These are phyloP conservation scores for Ageneiosus marmoratus DNA, from an alignment of 2,113 vertebrate species.

Conservation along the genomic window DNA sequence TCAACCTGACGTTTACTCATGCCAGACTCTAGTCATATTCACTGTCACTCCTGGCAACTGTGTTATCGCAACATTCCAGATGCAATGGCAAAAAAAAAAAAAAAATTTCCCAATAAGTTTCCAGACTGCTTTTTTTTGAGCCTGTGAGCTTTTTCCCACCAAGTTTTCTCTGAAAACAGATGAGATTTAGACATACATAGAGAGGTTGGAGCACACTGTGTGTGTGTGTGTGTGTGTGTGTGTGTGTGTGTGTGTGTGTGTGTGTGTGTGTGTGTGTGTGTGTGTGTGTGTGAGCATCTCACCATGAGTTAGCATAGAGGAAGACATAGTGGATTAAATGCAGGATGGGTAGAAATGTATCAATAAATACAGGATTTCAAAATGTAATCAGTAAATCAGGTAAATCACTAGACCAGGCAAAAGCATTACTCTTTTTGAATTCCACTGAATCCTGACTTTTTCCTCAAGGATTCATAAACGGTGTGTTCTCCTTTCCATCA, in stretches of 20 bases:
- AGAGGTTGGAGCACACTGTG: not conserved
- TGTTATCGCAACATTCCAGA: conserved; percentile 68
- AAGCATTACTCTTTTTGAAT: not conserved
- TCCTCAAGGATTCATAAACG: no score
- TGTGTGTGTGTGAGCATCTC: not conserved
- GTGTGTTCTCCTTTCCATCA: no score
- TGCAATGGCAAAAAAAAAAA: conserved; percentile 21
- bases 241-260: not conserved
- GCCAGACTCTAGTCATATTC: conserved; percentile 58
- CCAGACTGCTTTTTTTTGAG: not conserved
- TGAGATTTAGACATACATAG: not conserved
- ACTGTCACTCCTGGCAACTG: conserved; percentile 62
- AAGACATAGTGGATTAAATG: not conserved
- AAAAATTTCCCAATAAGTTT: conserved; percentile 1
- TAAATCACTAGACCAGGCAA: not conserved
- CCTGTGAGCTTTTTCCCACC: not conserved
- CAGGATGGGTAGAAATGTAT: not conserved
- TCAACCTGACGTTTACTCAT: conserved; percentile 66
- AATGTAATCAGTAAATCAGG: not conserved
- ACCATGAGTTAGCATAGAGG: not conserved
- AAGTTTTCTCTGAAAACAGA: not conserved
- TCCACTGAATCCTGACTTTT: not conserved
- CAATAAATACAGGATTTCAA: not conserved
- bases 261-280: not conserved
- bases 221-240: not conserved